Base-by-base conservation (phyloP, 2,888 invertebrate species). In the Tenodera sinensis region DNA sequence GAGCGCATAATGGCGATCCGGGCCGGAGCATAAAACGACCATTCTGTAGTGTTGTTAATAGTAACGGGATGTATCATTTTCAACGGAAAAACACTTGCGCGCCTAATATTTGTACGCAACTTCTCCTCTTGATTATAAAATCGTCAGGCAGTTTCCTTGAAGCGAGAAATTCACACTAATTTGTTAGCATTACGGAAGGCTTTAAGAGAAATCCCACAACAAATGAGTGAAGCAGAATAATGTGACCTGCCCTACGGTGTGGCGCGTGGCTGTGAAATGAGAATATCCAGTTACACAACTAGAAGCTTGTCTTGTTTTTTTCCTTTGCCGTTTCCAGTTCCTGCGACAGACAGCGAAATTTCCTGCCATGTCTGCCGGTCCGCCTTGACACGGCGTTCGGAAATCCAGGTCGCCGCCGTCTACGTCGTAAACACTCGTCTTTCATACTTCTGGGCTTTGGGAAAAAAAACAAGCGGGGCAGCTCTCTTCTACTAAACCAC, bases 321-420 rank as follows among this genome's bases (percentile, higher is more conserved):
- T 42, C 20, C 54, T 25, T 71, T 20, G 54, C 54, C 54, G 20
- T 71, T 71, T 71, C 54, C 54, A 71, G 54, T 71, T 71, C 54
- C 54, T 71, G 54, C 20, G 54, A 71, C 54, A 71, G 54, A 71
- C 54, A 25, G 54, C 54, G 54, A 71, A 71, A 71, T 71, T 85
- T 85, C 85, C 85, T 85, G 85, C 85, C 47, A 85, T 14, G 25
- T 27, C 42, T 27, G 82, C 88, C 84, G n/a, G 81, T 81, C 84
- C 34, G 88, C 88, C 88, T 88, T 88, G 88, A 88, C 88, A 88
- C 84, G 30, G 34, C 71, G 27, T 81, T 34, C 84, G n/a, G 84
- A 34, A 71, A 84, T 83, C 81, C 84, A 88, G 84, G 84, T 81
- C 81, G 81, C 20, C 25, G 30, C 8, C 20, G 42, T 28, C 28